Conservation (phyloP, 2,113 vertebrate genomes). For the Dryoscopus gambensis region DNA sequence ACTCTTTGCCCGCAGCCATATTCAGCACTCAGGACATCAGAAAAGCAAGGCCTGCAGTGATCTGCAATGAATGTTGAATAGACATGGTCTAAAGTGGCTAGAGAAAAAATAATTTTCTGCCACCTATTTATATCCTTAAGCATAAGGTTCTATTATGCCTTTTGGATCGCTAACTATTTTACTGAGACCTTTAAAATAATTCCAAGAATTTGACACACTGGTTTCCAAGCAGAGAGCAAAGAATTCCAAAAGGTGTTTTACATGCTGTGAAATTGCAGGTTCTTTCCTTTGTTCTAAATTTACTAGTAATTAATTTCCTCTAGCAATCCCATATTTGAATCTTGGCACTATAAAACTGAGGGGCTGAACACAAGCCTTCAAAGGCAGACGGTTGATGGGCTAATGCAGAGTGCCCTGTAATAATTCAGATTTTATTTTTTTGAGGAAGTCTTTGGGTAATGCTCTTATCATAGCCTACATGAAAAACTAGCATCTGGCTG, state of each 20-base stretch:
- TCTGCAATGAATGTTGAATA: neutral
- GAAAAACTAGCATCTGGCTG: constrained; percentile 28
- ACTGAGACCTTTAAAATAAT: neutral
- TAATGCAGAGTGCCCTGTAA: neutral
- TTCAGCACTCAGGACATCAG: neutral
- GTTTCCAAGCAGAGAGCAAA: constrained; percentile 45
- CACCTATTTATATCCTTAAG: constrained; percentile 20
- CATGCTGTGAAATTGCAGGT: constrained; percentile 63
- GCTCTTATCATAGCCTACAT: constrained; percentile 5
- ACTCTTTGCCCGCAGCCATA: neutral
- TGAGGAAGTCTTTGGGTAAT: constrained; percentile 25
- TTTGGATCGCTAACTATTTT: neutral
- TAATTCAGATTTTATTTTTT: constrained; percentile 1
- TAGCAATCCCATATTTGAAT: constrained; percentile 51
- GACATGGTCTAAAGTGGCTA: neutral
- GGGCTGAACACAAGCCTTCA: constrained; percentile 31
- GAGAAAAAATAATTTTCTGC: neutral
- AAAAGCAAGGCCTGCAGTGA: neutral
- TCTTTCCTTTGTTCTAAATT: constrained; percentile 63
- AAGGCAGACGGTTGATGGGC: constrained; percentile 7
- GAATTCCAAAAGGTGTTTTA: constrained; percentile 62
- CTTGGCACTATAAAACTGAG: constrained; percentile 39
- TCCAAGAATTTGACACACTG: constrained; percentile 32
- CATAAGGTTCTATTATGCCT: neutral
- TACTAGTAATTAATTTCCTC: constrained; percentile 68